These are phyloP conservation scores for Serilophus lunatus DNA, from an alignment of 2,113 vertebrate species.

Conservation along the genomic window DNA sequence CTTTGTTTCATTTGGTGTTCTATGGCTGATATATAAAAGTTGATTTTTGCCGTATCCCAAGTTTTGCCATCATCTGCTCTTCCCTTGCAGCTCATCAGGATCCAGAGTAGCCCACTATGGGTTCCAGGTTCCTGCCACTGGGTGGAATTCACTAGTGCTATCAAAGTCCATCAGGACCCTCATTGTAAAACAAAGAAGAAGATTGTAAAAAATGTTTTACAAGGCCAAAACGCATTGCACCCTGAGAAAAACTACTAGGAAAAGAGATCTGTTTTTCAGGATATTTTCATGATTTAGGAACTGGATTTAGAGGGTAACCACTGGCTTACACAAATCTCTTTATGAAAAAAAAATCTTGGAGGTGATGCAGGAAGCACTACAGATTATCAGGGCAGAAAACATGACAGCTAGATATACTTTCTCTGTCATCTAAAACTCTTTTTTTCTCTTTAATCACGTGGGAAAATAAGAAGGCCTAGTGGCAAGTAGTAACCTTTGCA, in stretches of 20 bases:
- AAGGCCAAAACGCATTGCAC: fast-evolving
- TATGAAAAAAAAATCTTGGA: background rate
- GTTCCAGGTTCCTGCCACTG: background rate
- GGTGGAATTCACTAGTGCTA: background rate
- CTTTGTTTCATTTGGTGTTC: background rate
- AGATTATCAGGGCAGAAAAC: background rate
- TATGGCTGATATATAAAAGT: background rate
- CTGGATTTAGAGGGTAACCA: background rate
- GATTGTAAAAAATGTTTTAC: background rate
- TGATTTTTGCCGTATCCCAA: background rate
- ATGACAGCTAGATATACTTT: background rate
- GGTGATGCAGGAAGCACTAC: background rate
- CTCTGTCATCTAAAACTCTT: background rate
- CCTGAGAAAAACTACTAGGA: background rate
- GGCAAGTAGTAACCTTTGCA: background rate
- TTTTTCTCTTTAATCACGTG: background rate
- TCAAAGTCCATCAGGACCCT: background rate
- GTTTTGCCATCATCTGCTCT: background rate
- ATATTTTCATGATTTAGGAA: background rate
- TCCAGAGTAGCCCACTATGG: fast-evolving
- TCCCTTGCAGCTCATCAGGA: fast-evolving
- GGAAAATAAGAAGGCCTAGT: background rate
- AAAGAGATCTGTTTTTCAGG: background rate
- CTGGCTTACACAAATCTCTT: background rate
- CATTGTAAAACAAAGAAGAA: background rate